A percentile compares a stretch with the other conserved stretches of the same genome.
Conservation (phyloP, 1,140 invertebrate genomes). For the Stratiolaelaps scimitus region DNA sequence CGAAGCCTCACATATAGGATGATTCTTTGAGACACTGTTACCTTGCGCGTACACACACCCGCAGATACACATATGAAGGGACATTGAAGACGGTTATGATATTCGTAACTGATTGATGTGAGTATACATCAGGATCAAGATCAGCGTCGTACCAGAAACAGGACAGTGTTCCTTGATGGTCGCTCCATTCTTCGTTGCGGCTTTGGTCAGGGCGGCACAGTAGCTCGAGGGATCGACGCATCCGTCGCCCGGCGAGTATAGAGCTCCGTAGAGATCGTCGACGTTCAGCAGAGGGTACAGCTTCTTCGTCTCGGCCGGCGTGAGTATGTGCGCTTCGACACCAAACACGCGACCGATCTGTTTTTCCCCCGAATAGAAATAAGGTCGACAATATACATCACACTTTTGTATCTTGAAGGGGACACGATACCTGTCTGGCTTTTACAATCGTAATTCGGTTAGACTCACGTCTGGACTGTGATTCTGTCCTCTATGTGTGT, state of each 20-base stretch:
- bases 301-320: constrained; percentile 55
- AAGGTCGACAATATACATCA: no score
- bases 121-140: no score
- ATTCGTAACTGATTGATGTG: not conserved
- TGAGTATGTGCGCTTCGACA: constrained; percentile 58
- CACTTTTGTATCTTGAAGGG: no score
- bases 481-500: no score
- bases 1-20: no score
- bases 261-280: constrained; percentile 55
- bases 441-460: not conserved
- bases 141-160: not conserved
- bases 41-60: no score
- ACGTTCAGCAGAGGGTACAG: constrained; percentile 65
- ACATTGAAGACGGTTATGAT: constrained; percentile 15
- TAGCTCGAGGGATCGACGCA: constrained; percentile 62
- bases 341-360: constrained; percentile 55
- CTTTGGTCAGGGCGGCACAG: constrained; percentile 57
- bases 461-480: not conserved
- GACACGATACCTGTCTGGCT: no score
- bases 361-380: no score
- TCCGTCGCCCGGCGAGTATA: constrained; percentile 68
- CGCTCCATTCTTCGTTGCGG: constrained; percentile 54
- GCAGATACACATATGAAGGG: not conserved
- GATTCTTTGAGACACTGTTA: no score
- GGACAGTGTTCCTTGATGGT: constrained; percentile 45